phyloP scores from a whole-genome alignment of 64 coral and sea anemone species.

The Dendronephthya gigantea region DNA sequence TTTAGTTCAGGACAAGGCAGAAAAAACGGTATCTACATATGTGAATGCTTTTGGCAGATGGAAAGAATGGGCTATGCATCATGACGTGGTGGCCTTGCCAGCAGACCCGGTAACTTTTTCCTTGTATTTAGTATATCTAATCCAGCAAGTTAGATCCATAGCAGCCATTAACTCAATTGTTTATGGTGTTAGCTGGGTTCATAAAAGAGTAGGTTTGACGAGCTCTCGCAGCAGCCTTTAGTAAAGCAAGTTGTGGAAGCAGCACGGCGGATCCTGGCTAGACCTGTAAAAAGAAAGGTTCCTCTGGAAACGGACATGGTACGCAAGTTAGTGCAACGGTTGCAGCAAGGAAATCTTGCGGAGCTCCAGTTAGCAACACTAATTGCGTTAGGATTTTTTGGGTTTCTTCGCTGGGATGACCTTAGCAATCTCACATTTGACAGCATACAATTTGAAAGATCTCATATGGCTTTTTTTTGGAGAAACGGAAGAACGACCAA shows the following conservation, averaged over 20 bases:
- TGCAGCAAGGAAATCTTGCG: not conserved
- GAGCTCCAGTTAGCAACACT: not conserved
- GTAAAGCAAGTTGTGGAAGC: not conserved
- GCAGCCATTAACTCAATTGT: constrained; percentile 25
- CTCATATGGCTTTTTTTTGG: constrained; percentile 43
- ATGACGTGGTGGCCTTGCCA: not conserved
- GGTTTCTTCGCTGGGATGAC: not conserved
- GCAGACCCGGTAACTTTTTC: constrained; percentile 11
- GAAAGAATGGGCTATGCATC: not conserved
- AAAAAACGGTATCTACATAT: not conserved
- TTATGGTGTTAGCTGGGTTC: constrained; percentile 50
- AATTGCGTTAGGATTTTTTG: not conserved
- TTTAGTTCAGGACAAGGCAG: not conserved
- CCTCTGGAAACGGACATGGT: not conserved
- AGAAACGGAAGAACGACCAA: constrained; percentile 46
- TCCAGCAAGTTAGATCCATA: constrained; percentile 32
- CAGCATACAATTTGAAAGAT: constrained; percentile 19
- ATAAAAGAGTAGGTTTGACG: constrained; percentile 22
- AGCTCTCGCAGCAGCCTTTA: constrained; percentile 22
- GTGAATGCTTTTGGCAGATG: not conserved
- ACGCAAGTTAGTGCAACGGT: not conserved
- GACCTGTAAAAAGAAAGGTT: not conserved
- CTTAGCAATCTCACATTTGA: not conserved
- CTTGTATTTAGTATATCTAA: constrained; percentile 45
- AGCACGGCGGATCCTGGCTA: not conserved